Conservation (phyloP, 2,888 invertebrate genomes). For the Epirrhoe tristata region DNA sequence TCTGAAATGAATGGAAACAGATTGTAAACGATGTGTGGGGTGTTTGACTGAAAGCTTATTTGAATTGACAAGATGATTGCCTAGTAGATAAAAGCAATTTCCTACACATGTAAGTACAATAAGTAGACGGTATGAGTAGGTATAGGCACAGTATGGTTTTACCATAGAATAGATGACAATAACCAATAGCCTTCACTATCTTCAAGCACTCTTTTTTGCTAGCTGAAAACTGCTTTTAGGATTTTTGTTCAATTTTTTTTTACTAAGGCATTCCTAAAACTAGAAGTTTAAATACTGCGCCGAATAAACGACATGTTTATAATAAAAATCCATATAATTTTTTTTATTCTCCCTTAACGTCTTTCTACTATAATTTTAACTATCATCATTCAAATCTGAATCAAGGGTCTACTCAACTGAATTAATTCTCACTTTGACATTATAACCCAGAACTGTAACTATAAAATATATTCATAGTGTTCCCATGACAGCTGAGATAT, state of each 20-base stretch:
- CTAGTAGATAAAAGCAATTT: not conserved
- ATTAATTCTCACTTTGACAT: slow-evolving; percentile 3
- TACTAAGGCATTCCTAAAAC: no score
- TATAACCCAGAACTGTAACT: slow-evolving; percentile 12
- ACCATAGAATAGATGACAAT: not conserved
- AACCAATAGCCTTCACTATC: no score
- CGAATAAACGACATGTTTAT: no score
- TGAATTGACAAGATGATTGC: slow-evolving; percentile 15
- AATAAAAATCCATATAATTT: no score
- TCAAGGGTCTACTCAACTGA: not conserved
- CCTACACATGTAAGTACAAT: not conserved
- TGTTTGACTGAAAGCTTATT: not conserved
- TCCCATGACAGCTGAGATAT: slow-evolving; percentile 41
- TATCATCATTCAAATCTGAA: not conserved
- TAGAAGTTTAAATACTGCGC: no score
- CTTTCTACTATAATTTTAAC: not conserved
- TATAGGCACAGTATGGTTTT: no score
- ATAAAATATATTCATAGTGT: slow-evolving; percentile 34
- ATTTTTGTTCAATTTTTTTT: no score
- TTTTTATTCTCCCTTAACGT: not conserved
- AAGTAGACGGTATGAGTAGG: not conserved
- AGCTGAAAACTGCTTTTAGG: no score
- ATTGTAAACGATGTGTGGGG: not conserved
- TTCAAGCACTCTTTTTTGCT: no score
- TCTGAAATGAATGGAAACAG: slow-evolving; percentile 2